Evolutionary conservation across 2,113 vertebrate genomes (phyloP).

Genomic region (Asarcornis scutulata): DNA sequence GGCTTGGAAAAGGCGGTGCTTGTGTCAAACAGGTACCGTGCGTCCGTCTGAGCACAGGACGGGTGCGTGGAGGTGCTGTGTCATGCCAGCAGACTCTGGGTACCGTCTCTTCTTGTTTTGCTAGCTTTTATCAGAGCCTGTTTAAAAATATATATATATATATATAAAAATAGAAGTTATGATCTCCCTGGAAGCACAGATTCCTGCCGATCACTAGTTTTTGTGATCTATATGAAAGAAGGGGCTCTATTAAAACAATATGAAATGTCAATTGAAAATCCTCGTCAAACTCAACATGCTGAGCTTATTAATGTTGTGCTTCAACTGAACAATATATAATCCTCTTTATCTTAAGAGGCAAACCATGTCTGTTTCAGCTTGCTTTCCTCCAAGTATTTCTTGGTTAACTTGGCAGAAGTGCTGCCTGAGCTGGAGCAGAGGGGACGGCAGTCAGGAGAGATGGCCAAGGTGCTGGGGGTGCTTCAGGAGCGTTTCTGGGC

Average conservation of each 20-base stretch:
- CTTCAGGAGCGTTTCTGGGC: not conserved
- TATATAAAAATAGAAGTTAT: not conserved
- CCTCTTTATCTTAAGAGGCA: not conserved
- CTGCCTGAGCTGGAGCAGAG: not conserved
- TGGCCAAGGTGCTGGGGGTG: not conserved
- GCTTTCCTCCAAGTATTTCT: not conserved
- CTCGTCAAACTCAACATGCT: not conserved
- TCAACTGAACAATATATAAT: not conserved
- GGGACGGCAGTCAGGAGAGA: not conserved
- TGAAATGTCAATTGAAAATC: not conserved
- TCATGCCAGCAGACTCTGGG: not conserved
- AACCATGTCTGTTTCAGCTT: not conserved
- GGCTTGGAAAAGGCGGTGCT: not conserved
- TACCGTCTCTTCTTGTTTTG: not conserved
- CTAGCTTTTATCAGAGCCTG: not conserved
- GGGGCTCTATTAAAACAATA: not conserved
- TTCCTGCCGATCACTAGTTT: not conserved
- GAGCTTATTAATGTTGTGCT: not conserved
- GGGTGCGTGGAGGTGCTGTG: not conserved
- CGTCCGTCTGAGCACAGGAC: not conserved
- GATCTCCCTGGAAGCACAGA: not conserved
- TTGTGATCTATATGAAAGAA: not conserved
- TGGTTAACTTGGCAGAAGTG: not conserved
- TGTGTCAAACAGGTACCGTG: not conserved
- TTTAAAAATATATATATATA: not conserved